phyloP scores from a whole-genome alignment of 37 sponge, comb jelly and placozoan species.

The Petrosia ficiformis region DNA sequence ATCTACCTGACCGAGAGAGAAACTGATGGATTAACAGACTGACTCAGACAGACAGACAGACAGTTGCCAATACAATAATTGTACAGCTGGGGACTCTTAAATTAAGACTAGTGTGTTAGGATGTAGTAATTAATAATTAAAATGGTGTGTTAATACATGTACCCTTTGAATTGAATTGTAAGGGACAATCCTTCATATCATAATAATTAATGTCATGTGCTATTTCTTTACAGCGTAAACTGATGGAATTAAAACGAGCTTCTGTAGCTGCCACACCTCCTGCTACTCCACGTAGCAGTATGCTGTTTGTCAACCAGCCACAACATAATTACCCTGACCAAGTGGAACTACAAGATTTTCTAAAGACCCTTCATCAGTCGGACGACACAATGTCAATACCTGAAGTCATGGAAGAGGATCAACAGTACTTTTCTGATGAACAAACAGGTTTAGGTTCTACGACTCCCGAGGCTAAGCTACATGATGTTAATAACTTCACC shows the following conservation, averaged over 20 bases:
- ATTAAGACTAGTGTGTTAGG: no score
- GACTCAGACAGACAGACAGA: no score
- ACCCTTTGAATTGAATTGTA: neutral
- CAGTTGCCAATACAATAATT: no score
- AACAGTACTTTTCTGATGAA: no score
- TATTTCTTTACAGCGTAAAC: conserved; percentile 23
- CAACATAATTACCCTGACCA: neutral
- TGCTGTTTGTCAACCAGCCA: conserved; percentile 19
- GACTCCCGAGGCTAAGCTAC: neutral
- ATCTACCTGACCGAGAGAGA: no score
- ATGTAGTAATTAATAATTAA: neutral
- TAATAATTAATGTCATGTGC: no score
- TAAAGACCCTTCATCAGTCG: conserved; percentile 2
- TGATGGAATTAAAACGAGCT: conserved; percentile 64
- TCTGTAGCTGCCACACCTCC: conserved; percentile 46
- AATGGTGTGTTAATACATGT: neutral
- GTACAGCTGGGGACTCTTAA: no score
- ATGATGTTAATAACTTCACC: neutral
- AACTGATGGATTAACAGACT: no score
- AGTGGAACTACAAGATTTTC: conserved; percentile 37
- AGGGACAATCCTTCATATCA: no score
- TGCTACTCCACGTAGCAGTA: conserved; percentile 34
- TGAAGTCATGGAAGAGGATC: conserved; percentile 37
- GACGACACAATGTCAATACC: conserved; percentile 25
- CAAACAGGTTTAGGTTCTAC: no score